Percentiles rank a stretch among this genome's conserved stretches.
These are phyloP conservation scores for Nothura maculosa DNA, from an alignment of 2,797 vertebrate species.

Conservation along the genomic window DNA sequence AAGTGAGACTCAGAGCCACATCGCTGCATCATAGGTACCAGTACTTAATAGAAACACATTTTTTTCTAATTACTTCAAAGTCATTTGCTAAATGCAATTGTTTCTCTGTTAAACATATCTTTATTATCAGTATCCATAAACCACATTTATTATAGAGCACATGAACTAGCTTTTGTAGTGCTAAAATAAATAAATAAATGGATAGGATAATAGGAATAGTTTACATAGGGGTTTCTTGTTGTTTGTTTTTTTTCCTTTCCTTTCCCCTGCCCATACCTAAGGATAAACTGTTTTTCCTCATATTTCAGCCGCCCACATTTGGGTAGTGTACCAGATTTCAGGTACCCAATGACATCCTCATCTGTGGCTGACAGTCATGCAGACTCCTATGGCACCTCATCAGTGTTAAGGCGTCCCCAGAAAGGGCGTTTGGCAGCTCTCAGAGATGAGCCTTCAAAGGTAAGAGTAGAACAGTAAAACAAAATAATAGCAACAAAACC, in stretches of 20 bases:
- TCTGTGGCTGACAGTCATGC: slow-evolving; percentile 88
- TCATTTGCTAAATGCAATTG: not conserved
- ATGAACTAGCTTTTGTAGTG: not conserved
- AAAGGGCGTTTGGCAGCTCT: slow-evolving; percentile 93
- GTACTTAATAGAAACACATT: not conserved
- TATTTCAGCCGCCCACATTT: slow-evolving; percentile 86
- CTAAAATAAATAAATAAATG: not conserved
- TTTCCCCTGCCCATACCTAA: not conserved
- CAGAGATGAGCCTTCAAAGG: slow-evolving; percentile 95
- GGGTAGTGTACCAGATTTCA: slow-evolving; percentile 93
- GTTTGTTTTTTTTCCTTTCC: not conserved
- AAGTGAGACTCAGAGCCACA: slow-evolving; percentile 89
- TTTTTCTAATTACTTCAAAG: not conserved
- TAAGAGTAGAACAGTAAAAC: slow-evolving; percentile 43
- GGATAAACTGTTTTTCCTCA: not conserved
- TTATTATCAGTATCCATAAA: not conserved
- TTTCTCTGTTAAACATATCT: not conserved
- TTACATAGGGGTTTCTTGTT: not conserved
- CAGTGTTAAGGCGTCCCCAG: slow-evolving; percentile 92
- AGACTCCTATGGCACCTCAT: slow-evolving; percentile 87
- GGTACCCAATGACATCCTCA: slow-evolving; percentile 89
- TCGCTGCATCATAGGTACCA: slow-evolving; percentile 91
- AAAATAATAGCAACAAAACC: not conserved
- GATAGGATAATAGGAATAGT: not conserved
- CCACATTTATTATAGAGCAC: rapidly evolving